phyloP scores from a whole-genome alignment of 2,888 invertebrate genomes.

The Xestia c-nigrum region DNA sequence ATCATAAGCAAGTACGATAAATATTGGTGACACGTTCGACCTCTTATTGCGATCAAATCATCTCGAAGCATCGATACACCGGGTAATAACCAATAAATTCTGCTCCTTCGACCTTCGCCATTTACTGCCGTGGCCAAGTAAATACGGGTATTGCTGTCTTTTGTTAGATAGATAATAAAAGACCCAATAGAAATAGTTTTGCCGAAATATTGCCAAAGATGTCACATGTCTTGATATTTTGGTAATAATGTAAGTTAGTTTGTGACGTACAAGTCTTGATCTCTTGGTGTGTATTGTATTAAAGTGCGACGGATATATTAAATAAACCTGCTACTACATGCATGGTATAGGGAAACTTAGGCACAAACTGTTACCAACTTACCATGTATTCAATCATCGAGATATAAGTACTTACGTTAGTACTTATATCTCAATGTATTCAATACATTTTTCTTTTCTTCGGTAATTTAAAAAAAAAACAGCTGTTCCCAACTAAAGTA shows the following conservation, averaged over 20 bases:
- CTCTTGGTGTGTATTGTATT: too few relatives aligned
- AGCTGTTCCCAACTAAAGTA: too few relatives aligned
- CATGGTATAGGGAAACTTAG: too few relatives aligned
- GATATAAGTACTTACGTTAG: too few relatives aligned
- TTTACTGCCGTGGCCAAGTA: constrained; percentile 43
- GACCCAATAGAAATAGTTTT: not conserved
- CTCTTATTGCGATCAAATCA: constrained; percentile 61
- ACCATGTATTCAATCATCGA: too few relatives aligned
- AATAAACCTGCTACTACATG: not conserved
- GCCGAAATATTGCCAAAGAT: not conserved
- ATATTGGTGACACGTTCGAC: constrained; percentile 55
- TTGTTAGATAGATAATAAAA: constrained; percentile 10
- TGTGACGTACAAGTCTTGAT: too few relatives aligned
- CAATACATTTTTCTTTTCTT: too few relatives aligned
- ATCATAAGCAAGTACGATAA: constrained; percentile 36
- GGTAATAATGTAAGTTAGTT: not conserved
- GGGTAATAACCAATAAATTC: constrained; percentile 45
- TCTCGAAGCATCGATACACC: constrained; percentile 44
- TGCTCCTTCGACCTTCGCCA: constrained; percentile 30
- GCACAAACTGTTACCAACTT: too few relatives aligned
- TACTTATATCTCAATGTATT: too few relatives aligned
- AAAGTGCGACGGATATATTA: not conserved
- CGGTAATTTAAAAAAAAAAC: too few relatives aligned
- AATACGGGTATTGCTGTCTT: constrained; percentile 36
- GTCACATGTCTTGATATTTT: not conserved